A percentile compares a stretch with the other conserved stretches of the same genome.
Conservation (phyloP, 2,888 invertebrate species). For the Dichetophora obliterata region DNA sequence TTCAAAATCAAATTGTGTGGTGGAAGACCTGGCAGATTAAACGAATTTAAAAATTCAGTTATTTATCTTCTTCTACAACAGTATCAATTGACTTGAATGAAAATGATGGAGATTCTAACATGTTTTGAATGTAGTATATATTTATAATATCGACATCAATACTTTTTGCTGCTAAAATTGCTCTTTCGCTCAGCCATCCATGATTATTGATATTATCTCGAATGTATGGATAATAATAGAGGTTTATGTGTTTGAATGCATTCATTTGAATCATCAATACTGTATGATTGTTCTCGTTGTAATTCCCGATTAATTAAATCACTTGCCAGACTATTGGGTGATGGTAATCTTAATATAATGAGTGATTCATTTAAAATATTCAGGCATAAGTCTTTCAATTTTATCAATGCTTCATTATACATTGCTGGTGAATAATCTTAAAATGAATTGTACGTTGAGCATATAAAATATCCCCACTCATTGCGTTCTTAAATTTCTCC, state of each 20-base stretch:
- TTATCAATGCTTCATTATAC: constrained; percentile 33
- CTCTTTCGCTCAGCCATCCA: too few species aligned
- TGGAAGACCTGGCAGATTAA: too few species aligned
- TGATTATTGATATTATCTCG: not conserved
- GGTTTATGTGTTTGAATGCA: not conserved
- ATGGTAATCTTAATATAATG: constrained; percentile 35
- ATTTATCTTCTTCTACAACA: not conserved
- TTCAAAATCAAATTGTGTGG: too few species aligned
- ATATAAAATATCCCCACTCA: constrained; percentile 43
- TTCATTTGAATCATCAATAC: constrained; percentile 21
- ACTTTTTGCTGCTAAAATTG: too few species aligned
- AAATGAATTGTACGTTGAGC: not conserved
- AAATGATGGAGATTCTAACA: not conserved
- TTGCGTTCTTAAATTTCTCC: constrained; percentile 42
- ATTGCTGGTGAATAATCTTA: constrained; percentile 12
- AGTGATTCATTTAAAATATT: constrained; percentile 19
- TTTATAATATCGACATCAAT: too few species aligned
- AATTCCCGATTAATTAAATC: constrained; percentile 33
- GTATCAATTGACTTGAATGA: not conserved
- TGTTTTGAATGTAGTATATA: not conserved
- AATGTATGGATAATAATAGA: not conserved
- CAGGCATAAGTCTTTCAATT: constrained; percentile 18
- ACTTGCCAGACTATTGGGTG: constrained; percentile 39
- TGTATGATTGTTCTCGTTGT: constrained; percentile 22
- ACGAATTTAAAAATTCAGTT: too few species aligned